phyloP scores from a whole-genome alignment of 2,888 invertebrate species.

The Steromphala cineraria region DNA sequence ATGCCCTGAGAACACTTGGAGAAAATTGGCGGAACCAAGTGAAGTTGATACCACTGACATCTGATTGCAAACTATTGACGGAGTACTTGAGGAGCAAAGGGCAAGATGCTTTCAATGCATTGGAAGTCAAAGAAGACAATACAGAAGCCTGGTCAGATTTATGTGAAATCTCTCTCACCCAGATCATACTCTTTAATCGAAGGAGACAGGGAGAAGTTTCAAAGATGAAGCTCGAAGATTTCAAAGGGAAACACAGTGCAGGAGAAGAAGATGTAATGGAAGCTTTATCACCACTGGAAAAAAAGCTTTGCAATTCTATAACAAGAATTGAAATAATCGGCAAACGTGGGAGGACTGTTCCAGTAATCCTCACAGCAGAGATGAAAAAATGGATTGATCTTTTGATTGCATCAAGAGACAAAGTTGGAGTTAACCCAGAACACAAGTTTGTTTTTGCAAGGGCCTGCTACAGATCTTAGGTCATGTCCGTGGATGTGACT shows the following conservation, averaged over 20 bases:
- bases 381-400: neutral
- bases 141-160: neutral
- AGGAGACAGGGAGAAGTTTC: constrained; percentile 19
- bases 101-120: neutral
- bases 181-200: constrained; percentile 14
- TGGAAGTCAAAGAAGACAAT: neutral
- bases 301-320: neutral
- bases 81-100: neutral
- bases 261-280: neutral
- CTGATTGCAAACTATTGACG: neutral
- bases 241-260: neutral
- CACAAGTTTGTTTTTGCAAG: constrained; percentile 20
- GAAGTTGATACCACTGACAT: neutral
- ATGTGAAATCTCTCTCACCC: neutral
- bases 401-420: neutral
- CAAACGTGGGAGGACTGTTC: constrained; percentile 14
- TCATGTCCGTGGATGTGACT: neutral
- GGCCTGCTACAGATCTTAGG: neutral
- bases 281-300: neutral
- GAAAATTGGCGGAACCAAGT: neutral
- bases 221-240: neutral
- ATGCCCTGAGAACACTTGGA: neutral
- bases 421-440: neutral
- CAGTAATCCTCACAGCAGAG: neutral
- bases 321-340: constrained; percentile 7